Evolutionary conservation across 2,113 vertebrate species (phyloP).

Genomic region (Peromyscus leucopus): DNA sequence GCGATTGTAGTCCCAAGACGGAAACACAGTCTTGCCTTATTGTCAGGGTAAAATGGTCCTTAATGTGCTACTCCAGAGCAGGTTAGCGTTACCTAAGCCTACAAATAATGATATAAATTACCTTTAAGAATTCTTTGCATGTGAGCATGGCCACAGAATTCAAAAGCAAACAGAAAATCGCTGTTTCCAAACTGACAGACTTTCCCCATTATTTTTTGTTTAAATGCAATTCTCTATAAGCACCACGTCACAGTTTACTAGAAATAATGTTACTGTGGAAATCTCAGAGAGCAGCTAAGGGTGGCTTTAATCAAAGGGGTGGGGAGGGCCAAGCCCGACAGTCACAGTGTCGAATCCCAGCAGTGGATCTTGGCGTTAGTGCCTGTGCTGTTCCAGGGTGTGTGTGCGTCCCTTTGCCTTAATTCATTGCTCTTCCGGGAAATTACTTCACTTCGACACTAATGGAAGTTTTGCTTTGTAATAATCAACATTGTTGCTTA

Average conservation of each 20-base stretch:
- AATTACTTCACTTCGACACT: constrained; percentile 19
- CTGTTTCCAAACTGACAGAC: constrained; percentile 75
- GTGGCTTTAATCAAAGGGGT: constrained; percentile 32
- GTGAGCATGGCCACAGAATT: constrained; percentile 77
- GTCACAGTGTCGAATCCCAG: constrained; percentile 58
- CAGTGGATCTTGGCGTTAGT: neutral
- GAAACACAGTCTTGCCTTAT: constrained; percentile 85
- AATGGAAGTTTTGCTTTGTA: neutral
- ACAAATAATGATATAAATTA: constrained; percentile 85
- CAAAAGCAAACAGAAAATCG: constrained; percentile 80
- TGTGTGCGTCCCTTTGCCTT: neutral
- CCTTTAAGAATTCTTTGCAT: constrained; percentile 81
- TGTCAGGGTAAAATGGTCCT: constrained; percentile 85
- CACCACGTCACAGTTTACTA: neutral
- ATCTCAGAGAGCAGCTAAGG: constrained; percentile 65
- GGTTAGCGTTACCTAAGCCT: constrained; percentile 81
- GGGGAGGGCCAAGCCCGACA: constrained; percentile 2
- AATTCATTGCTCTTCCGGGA: constrained; percentile 55
- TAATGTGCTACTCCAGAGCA: constrained; percentile 84
- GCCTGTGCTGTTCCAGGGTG: neutral
- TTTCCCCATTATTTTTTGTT: constrained; percentile 65
- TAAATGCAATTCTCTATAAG: constrained; percentile 59
- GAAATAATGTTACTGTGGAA: constrained; percentile 54
- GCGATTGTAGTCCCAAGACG: constrained; percentile 82
- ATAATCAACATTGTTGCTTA: neutral